Conservation (phyloP, 2,113 vertebrate genomes). For the Dermatemys mawii region DNA sequence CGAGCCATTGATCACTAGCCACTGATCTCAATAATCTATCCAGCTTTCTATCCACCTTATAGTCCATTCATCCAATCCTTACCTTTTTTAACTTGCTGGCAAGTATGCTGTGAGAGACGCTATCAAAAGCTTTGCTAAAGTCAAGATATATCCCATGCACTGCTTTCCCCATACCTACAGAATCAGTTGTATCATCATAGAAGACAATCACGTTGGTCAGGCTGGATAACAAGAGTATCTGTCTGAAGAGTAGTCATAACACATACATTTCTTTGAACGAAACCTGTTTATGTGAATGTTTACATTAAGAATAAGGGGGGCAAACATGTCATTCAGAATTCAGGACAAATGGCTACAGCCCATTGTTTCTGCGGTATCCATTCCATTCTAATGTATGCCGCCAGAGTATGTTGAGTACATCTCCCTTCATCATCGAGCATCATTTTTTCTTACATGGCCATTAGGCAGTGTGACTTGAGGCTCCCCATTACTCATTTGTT, state of each 20-base stretch:
- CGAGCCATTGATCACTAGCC: no score
- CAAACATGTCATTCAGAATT: neutral
- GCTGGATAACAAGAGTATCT: fast-evolving
- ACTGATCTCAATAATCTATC: no score
- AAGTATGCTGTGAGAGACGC: no score
- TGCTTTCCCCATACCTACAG: no score
- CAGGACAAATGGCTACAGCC: neutral
- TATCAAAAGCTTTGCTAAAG: no score
- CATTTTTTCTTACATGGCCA: neutral
- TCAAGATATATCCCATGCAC: no score
- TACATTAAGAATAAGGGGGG: neutral
- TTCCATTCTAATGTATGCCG: neutral
- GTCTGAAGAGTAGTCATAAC: neutral
- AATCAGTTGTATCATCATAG: no score
- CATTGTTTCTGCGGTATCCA: neutral
- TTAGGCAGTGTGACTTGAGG: conserved; percentile 1
- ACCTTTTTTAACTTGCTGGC: no score
- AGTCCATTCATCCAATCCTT: no score
- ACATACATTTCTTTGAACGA: neutral
- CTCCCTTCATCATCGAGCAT: neutral
- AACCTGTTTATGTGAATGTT: neutral
- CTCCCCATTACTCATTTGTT: neutral
- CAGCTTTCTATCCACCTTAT: no score
- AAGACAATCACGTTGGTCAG: no score
- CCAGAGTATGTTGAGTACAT: neutral